phyloP scores from a whole-genome alignment of 2,113 vertebrate genomes.

The Caloenas nicobarica region DNA sequence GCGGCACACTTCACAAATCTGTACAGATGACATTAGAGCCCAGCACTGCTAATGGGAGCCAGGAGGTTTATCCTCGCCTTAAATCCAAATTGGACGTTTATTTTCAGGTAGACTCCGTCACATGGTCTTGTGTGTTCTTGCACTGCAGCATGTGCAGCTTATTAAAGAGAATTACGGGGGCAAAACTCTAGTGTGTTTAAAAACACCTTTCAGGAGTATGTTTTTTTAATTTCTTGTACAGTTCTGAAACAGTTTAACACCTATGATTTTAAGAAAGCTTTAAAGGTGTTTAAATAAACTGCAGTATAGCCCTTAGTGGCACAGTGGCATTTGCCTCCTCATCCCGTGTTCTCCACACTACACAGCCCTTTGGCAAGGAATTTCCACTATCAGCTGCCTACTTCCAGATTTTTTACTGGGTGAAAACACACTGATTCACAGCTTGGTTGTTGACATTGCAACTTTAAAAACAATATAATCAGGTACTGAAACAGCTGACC shows the following conservation, averaged over 20 bases:
- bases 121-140: rapidly evolving
- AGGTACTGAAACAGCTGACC: not conserved
- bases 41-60: not conserved
- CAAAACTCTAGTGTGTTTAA: not conserved
- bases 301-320: not conserved
- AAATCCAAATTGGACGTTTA: not conserved
- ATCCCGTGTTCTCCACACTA: not conserved
- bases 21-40: rapidly evolving
- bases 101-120: not conserved
- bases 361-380: not conserved
- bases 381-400: not conserved
- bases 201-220: not conserved
- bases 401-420: not conserved
- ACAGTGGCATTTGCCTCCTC: not conserved
- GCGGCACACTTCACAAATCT: not conserved
- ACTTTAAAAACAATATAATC: not conserved
- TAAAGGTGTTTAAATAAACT: not conserved
- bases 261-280: not conserved
- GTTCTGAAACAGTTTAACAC: not conserved
- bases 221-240: not conserved
- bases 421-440: not conserved
- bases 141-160: not conserved
- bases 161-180: not conserved
- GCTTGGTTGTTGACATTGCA: not conserved
- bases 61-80: rapidly evolving